Base-by-base conservation (phyloP, 1,140 invertebrate species). In the Heliconius congener region DNA sequence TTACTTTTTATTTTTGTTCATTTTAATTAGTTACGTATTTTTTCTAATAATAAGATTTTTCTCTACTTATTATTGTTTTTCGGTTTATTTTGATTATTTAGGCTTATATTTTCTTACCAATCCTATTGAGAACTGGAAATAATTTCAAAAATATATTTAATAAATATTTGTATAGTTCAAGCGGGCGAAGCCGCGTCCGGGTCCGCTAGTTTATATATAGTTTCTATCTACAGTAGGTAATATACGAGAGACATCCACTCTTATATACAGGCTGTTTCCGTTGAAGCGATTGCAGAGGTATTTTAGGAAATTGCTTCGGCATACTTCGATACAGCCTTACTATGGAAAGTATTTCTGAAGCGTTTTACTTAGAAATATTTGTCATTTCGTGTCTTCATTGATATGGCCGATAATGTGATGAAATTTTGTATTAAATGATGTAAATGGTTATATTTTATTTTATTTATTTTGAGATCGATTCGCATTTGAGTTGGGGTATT, bases 191-290 rank as follows among this genome's bases (percentile, higher is more conserved):
- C 23, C 23, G 23, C 23, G 23, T 23, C 23, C 23, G 23, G 23
- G 23, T 23, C 23, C 23, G 23, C 23, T 23, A 23, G 23, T 23
- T 57, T 57, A n/a, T 57, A 23, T 19, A 3, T 57, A 66, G 8
- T 66, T 27, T 66, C 2, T 66, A 66, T 66, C 60, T 66, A 13
- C 19, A n/a, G 19, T n/a, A n/a, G 19, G 52, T 55, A 55, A 8
- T 55, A n/a, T 57, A 57, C 55, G n/a, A 57, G 55, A 19, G 23
- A 5, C 34, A 34, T 70, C 74, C 39, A 30, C 19, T 23, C 8
- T 72, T 42, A 72, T 72, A 42, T 72, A 42, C 71, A 39, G 34
- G 18, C 71, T 72, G 39, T 39, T 72, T 72, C 71, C 71, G 60
- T 27, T 30, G 60, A 27, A 66, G 60, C 60, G 60, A 66, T 66